Conservation (phyloP, 1,140 invertebrate genomes). For the Drosophila nebulosa region DNA sequence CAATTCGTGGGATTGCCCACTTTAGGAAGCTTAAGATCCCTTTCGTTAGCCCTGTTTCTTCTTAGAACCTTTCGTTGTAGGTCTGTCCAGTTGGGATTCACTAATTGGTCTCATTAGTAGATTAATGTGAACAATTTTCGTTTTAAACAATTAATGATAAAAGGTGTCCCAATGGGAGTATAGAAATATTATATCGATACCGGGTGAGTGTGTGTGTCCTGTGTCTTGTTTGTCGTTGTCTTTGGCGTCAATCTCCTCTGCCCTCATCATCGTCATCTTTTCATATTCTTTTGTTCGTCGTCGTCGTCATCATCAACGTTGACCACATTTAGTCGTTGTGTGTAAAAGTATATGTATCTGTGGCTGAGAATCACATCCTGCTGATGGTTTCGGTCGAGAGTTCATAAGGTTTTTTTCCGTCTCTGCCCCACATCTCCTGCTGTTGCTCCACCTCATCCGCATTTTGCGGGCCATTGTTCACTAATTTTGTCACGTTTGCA, state of each 20-base stretch:
- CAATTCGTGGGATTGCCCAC: too few relatives aligned
- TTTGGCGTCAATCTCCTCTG: conserved; percentile 35
- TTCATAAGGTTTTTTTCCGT: conserved; percentile 54
- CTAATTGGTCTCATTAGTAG: too few relatives aligned
- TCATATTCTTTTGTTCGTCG: conserved; percentile 67
- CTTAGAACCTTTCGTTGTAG: too few relatives aligned
- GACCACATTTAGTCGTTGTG: conserved; percentile 59
- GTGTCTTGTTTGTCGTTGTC: conserved; percentile 33
- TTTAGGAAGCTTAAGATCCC: too few relatives aligned
- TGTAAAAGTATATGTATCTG: conserved; percentile 31
- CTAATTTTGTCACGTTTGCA: conserved; percentile 79
- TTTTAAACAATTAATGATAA: too few relatives aligned
- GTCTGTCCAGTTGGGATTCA: too few relatives aligned
- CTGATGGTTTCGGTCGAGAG: conserved; percentile 26
- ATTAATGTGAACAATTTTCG: too few relatives aligned
- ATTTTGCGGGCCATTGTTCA: conserved; percentile 66
- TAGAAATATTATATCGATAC: too few relatives aligned
- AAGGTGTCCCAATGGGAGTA: too few relatives aligned
- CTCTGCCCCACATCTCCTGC: not conserved
- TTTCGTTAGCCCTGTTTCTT: too few relatives aligned
- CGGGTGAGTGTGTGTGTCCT: too few relatives aligned
- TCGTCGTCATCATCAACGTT: conserved; percentile 60
- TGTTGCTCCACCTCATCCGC: conserved; percentile 29
- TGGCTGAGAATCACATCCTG: conserved; percentile 50
- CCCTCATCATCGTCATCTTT: not conserved